These are phyloP conservation scores for Tipula lateralis DNA, from an alignment of 2,888 invertebrate genomes.

Conservation along the genomic window DNA sequence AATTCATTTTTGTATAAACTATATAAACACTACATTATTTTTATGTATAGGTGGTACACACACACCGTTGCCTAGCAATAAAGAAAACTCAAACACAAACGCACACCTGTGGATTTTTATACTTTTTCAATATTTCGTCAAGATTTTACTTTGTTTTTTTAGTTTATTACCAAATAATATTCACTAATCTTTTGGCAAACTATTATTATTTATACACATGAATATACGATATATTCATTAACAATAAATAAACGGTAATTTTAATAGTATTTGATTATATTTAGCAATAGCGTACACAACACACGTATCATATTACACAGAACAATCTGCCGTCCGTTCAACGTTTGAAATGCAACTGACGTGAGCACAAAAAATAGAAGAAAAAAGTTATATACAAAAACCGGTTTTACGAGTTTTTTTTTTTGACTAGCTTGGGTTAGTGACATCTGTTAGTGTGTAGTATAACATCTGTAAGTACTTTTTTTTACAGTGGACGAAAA, in stretches of 20 bases:
- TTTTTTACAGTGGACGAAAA: neutral
- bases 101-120: conserved; percentile 28
- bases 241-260: neutral
- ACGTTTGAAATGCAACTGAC: conserved; percentile 27
- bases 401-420: conserved; percentile 5
- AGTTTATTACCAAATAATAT: conserved; percentile 19
- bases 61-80: conserved; percentile 27
- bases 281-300: neutral
- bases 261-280: neutral
- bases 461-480: neutral
- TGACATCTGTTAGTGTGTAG: neutral
- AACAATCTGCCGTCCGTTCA: neutral
- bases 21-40: neutral
- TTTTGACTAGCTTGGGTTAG: neutral
- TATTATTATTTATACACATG: neutral
- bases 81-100: conserved; percentile 28
- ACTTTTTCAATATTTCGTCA: neutral
- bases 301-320: neutral
- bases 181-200: neutral
- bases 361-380: neutral
- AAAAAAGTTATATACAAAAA: neutral
- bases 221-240: neutral
- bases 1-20: neutral
- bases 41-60: neutral
- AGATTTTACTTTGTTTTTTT: neutral